Evolutionary conservation across 2,888 invertebrate genomes (phyloP).

Genomic region (Nycteola revayana): DNA sequence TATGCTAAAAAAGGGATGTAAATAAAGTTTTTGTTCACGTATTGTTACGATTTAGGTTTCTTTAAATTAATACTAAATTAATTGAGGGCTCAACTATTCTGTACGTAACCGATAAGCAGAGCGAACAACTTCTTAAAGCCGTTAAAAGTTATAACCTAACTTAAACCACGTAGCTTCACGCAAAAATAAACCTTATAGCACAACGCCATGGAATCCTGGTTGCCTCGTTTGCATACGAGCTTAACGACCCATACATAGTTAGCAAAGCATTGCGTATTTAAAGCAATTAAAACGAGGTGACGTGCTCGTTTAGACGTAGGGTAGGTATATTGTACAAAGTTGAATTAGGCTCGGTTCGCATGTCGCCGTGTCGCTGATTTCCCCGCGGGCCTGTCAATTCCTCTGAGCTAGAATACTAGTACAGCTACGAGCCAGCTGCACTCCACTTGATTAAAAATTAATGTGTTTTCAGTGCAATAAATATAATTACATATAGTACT

Average conservation of each 20-base stretch:
- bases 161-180: not conserved
- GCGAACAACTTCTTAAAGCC: too few species aligned
- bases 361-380: slow-evolving; percentile 55
- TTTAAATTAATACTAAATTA: too few species aligned
- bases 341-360: slow-evolving; percentile 48
- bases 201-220: slow-evolving; percentile 19
- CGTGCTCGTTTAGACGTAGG: slow-evolving; percentile 30
- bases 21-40: too few species aligned
- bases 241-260: slow-evolving; percentile 28
- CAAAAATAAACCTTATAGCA: slow-evolving; percentile 19
- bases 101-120: too few species aligned
- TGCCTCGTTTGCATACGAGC: slow-evolving; percentile 18
- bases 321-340: slow-evolving; percentile 26
- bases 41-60: too few species aligned
- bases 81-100: too few species aligned
- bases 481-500: slow-evolving; percentile 17
- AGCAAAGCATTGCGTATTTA: slow-evolving; percentile 37
- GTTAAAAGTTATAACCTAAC: not conserved
- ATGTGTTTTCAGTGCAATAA: slow-evolving; percentile 46
- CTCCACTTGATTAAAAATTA: slow-evolving; percentile 65
- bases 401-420: slow-evolving; percentile 43
- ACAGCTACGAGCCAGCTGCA: slow-evolving; percentile 45
- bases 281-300: slow-evolving; percentile 38
- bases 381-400: slow-evolving; percentile 58
- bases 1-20: too few species aligned